Conservation (phyloP, 2,797 vertebrate species). For the Tolypeutes matacus region DNA sequence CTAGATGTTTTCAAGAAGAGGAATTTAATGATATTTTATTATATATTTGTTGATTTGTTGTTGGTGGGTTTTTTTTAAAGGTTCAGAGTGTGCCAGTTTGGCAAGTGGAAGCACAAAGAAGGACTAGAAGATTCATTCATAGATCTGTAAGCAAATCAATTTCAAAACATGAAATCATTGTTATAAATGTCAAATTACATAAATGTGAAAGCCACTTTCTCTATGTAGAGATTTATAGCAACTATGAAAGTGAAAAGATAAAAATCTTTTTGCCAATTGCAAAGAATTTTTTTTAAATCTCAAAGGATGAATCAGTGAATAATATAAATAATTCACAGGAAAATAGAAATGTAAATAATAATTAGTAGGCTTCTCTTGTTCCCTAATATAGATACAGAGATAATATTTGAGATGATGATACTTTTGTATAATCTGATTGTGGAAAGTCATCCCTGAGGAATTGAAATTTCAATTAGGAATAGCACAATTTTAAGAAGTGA, state of each 20-base stretch:
- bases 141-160: background rate
- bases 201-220: background rate
- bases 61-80: background rate
- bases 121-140: background rate
- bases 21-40: background rate
- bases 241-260: background rate
- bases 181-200: background rate
- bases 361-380: background rate
- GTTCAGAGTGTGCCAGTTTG: background rate
- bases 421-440: background rate
- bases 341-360: background rate
- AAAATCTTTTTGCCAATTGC: background rate
- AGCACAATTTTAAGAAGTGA: background rate
- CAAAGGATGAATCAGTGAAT: background rate
- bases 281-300: background rate
- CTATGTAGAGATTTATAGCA: background rate
- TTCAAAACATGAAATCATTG: background rate
- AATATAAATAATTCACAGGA: background rate
- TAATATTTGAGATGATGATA: background rate
- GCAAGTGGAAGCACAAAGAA: background rate
- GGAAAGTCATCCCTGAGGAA: background rate
- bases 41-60: background rate
- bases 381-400: background rate
- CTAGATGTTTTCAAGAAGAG: background rate
- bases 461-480: background rate